Evolutionary conservation across 2,113 vertebrate species (phyloP).

Genomic region (Python bivittatus): DNA sequence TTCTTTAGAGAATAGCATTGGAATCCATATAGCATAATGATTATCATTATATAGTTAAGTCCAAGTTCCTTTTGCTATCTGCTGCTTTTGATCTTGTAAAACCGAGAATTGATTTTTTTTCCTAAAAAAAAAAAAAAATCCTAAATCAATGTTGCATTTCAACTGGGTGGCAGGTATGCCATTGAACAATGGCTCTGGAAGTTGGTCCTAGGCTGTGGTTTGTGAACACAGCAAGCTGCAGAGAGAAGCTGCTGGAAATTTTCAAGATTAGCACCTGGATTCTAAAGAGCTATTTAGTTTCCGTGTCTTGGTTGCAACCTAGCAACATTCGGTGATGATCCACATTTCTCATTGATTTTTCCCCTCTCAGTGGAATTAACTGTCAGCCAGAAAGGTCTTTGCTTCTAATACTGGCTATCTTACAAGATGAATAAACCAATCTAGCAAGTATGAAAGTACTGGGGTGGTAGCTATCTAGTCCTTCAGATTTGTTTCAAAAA

Average conservation of each 20-base stretch:
- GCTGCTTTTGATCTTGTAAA: constrained; percentile 65
- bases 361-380: constrained; percentile 57
- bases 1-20: constrained; percentile 40
- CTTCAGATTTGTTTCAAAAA: constrained; percentile 52
- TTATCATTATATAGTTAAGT: constrained; percentile 66
- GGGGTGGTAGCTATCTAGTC: constrained; percentile 42
- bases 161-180: constrained; percentile 53
- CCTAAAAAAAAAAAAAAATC: constrained; percentile 6
- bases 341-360: constrained; percentile 57
- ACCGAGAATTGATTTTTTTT: constrained; percentile 67
- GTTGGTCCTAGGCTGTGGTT: constrained; percentile 38
- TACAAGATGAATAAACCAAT: constrained; percentile 49
- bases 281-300: constrained; percentile 65
- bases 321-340: constrained; percentile 50
- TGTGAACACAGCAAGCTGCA: constrained; percentile 52
- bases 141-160: constrained; percentile 62
- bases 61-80: constrained; percentile 59
- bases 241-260: constrained; percentile 59
- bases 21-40: constrained; percentile 60
- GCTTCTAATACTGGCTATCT: constrained; percentile 47
- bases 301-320: constrained; percentile 41
- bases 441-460: constrained; percentile 24
- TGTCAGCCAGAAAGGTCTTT: constrained; percentile 46
- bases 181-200: constrained; percentile 59
- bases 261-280: constrained; percentile 61